Percentiles rank a stretch among this genome's conserved stretches.
Evolutionary conservation across 2,888 invertebrate genomes (phyloP).

Genomic region (Conchocele bisecta): DNA sequence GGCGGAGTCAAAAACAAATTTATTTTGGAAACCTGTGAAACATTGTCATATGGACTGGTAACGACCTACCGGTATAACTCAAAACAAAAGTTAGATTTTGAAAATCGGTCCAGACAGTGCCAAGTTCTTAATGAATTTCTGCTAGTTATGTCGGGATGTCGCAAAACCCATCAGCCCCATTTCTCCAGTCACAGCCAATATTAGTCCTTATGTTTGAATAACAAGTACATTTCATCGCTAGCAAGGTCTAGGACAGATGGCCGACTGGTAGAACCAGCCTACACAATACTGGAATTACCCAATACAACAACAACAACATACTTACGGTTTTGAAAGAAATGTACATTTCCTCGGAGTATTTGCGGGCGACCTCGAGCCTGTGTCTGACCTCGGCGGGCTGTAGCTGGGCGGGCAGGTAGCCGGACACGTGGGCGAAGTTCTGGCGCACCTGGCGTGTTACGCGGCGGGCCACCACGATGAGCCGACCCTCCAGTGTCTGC

Average conservation of each 20-base stretch:
- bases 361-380: slow-evolving; percentile 58
- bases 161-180: neutral
- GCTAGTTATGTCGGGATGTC: neutral
- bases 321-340: slow-evolving; percentile 64
- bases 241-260: neutral
- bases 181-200: too few species aligned
- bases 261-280: neutral
- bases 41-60: too few species aligned
- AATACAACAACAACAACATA: neutral
- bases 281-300: neutral
- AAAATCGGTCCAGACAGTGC: too few species aligned
- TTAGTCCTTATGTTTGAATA: too few species aligned
- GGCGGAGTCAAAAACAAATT: too few species aligned
- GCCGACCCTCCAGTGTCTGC: slow-evolving; percentile 72
- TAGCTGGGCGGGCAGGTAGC: slow-evolving; percentile 56
- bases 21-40: too few species aligned
- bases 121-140: too few species aligned
- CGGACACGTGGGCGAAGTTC: slow-evolving; percentile 56
- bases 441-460: slow-evolving; percentile 66
- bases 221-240: neutral
- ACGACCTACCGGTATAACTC: too few species aligned
- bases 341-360: slow-evolving; percentile 68
- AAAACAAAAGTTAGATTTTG: too few species aligned
- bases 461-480: slow-evolving; percentile 71
- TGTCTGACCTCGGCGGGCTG: slow-evolving; percentile 63